These are phyloP conservation scores for Drosophila gunungcola DNA, from an alignment of 1,140 invertebrate species.

Conservation along the genomic window DNA sequence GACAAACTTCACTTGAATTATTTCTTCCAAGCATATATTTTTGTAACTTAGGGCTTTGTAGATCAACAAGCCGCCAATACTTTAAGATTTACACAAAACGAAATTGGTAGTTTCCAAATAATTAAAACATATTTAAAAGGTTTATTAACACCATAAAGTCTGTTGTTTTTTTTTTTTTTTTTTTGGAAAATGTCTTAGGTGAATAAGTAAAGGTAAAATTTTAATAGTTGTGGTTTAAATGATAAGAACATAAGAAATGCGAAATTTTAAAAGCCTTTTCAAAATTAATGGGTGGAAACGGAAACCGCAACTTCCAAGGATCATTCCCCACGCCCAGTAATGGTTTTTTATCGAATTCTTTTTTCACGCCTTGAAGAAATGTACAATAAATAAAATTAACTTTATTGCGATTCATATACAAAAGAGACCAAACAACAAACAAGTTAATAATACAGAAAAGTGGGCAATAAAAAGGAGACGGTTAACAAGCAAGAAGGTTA, in stretches of 20 bases:
- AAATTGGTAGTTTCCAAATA: conserved; percentile 23
- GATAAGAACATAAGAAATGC: too few relatives aligned
- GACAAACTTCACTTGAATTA: conserved; percentile 2
- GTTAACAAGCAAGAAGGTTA: conserved; percentile 36
- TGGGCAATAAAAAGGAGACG: conserved; percentile 10
- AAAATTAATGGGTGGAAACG: too few relatives aligned
- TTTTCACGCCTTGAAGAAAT: conserved; percentile 21
- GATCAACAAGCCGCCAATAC: conserved; percentile 19
- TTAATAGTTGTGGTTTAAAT: not conserved
- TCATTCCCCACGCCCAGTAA: not conserved
- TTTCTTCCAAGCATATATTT: conserved; percentile 18
- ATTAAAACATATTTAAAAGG: conserved; percentile 7
- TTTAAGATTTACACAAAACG: conserved; percentile 12
- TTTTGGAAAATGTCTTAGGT: too few relatives aligned
- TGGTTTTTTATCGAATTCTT: not conserved
- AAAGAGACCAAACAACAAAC: conserved; percentile 50
- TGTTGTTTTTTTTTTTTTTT: not conserved
- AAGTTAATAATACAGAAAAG: conserved; percentile 50
- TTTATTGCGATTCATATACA: conserved; percentile 73
- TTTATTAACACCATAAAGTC: not conserved
- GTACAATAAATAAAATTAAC: conserved; percentile 79
- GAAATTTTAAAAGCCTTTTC: too few relatives aligned
- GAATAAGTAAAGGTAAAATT: not conserved
- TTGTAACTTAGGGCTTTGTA: conserved; percentile 13
- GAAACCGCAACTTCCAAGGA: not conserved